A percentile compares a stretch with the other conserved stretches of the same genome.
Conservation (phyloP, 2,888 invertebrate genomes). For the Chalcosyrphus nemorum region DNA sequence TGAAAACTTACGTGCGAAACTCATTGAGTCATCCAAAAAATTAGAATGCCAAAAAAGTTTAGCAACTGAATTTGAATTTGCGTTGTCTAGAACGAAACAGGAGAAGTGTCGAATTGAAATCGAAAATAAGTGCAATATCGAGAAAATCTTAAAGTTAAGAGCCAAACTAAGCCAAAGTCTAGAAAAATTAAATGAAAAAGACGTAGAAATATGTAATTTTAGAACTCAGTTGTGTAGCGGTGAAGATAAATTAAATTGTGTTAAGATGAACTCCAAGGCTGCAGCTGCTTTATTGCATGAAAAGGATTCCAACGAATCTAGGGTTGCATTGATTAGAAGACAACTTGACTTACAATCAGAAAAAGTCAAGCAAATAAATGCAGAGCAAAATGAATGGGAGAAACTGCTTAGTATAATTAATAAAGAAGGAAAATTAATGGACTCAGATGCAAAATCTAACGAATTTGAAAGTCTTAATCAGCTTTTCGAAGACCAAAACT, state of each 20-base stretch:
- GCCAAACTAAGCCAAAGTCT: slow-evolving; percentile 19
- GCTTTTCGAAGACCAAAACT: slow-evolving; percentile 78
- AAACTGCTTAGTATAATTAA: slow-evolving; percentile 76
- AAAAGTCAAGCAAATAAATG: slow-evolving; percentile 76
- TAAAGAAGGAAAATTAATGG: slow-evolving; percentile 74
- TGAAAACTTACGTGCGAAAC: slow-evolving; percentile 71
- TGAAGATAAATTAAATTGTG: neutral
- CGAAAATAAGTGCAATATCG: slow-evolving; percentile 55
- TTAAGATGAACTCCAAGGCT: neutral
- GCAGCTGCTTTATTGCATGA: neutral
- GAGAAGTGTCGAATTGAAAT: slow-evolving; percentile 43
- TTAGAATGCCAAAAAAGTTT: slow-evolving; percentile 44
- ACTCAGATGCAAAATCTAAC: slow-evolving; percentile 74
- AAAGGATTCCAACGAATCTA: slow-evolving; percentile 23
- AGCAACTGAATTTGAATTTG: slow-evolving; percentile 49
- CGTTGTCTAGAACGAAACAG: slow-evolving; percentile 52
- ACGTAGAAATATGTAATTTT: slow-evolving; percentile 27
- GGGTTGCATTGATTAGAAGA: slow-evolving; percentile 75
- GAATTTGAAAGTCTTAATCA: slow-evolving; percentile 78
- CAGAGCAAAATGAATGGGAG: slow-evolving; percentile 78
- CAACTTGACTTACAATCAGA: slow-evolving; percentile 77
- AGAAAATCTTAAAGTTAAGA: slow-evolving; percentile 17
- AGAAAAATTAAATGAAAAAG: slow-evolving; percentile 7
- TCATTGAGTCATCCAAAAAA: slow-evolving; percentile 54
- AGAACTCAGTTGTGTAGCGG: neutral